phyloP scores from a whole-genome alignment of 2,113 vertebrate species.

The Dicentrarchus labrax region DNA sequence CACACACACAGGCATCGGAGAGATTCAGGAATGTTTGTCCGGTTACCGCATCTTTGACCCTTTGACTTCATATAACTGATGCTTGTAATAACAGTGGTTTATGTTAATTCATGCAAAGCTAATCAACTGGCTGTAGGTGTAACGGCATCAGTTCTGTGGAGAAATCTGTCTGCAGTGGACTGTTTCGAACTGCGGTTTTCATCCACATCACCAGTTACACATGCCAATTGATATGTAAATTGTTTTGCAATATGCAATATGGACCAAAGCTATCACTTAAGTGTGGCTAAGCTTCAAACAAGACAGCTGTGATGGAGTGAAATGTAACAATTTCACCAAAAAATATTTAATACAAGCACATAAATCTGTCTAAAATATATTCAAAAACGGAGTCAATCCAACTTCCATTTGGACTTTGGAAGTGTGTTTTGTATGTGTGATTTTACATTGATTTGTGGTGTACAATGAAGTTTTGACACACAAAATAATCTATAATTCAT shows the following conservation, averaged over 20 bases:
- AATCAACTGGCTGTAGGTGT: no score
- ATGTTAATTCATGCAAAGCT: no score
- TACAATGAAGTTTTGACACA: background rate
- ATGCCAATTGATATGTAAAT: background rate
- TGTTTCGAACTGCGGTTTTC: background rate
- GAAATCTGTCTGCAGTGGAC: background rate
- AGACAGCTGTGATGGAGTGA: background rate
- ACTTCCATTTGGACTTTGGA: background rate
- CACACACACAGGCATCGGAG: constrained; percentile 1
- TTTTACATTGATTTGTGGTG: background rate
- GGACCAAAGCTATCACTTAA: background rate
- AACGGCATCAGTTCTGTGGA: background rate
- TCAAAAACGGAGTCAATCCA: background rate
- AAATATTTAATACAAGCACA: background rate
- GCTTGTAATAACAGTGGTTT: background rate
- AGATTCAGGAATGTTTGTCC: background rate
- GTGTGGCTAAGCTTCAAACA: background rate
- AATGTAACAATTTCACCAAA: background rate
- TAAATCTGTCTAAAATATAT: background rate
- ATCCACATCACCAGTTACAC: background rate
- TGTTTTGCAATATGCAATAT: background rate
- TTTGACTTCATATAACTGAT: background rate
- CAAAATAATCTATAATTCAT: background rate
- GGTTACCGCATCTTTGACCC: background rate
- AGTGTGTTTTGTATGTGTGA: background rate